Conservation (phyloP, 2,888 invertebrate species). For the Penaeus monodon region DNA sequence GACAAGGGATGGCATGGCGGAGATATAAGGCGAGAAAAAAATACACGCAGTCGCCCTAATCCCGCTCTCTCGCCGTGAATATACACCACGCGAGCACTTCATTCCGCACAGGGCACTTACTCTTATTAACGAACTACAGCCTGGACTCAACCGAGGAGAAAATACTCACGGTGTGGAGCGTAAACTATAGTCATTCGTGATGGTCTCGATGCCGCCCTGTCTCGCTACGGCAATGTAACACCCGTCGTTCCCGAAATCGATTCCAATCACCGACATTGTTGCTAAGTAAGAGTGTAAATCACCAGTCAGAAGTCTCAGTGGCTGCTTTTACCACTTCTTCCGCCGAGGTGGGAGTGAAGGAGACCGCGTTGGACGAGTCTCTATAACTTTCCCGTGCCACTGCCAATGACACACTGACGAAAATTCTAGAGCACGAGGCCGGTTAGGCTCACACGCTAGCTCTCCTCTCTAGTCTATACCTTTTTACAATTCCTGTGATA, state of each 20-base stretch:
- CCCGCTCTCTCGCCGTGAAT: too few relatives aligned
- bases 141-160: conserved; percentile 23
- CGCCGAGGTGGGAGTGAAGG: too few relatives aligned
- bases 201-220: conserved; percentile 99
- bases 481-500: background rate
- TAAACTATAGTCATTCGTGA: conserved; percentile 99
- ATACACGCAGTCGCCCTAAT: too few relatives aligned
- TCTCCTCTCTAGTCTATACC: background rate
- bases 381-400: background rate
- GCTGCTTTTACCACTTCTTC: too few relatives aligned
- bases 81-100: too few relatives aligned
- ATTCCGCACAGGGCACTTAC: too few relatives aligned
- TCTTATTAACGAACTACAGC: background rate
- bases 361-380: too few relatives aligned
- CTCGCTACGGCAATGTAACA: conserved; percentile 98
- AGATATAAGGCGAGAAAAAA: too few relatives aligned
- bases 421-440: conserved; percentile 63
- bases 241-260: conserved; percentile 97
- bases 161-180: conserved; percentile 97
- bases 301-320: background rate
- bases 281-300: background rate
- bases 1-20: too few relatives aligned
- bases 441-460: conserved; percentile 56
- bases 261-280: conserved; percentile 84
- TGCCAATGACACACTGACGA: conserved; percentile 58